Conservation (phyloP, 2,113 vertebrate species). For the Tursiops truncatus region DNA sequence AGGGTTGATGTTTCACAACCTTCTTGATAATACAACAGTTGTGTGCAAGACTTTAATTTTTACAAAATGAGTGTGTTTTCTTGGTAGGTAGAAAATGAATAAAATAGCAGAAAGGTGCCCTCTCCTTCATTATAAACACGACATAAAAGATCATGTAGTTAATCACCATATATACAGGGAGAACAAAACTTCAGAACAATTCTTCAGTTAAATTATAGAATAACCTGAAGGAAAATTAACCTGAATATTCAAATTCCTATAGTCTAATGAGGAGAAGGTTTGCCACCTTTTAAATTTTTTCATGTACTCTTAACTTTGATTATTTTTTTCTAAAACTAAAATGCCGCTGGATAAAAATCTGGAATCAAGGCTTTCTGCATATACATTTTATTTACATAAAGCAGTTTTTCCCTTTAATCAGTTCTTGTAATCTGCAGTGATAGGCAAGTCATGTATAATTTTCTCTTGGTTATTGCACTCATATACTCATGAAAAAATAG, state of each 20-base stretch:
- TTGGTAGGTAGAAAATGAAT: not conserved
- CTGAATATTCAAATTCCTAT: not conserved
- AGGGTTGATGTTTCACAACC: not conserved
- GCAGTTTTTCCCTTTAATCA: not conserved
- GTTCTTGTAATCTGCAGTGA: not conserved
- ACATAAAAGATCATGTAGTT: not conserved
- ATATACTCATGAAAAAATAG: constrained; percentile 38
- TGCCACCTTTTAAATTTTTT: constrained; percentile 4
- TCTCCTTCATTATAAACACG: not conserved
- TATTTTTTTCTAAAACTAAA: constrained; percentile 39
- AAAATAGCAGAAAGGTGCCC: not conserved
- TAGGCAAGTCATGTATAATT: constrained; percentile 22
- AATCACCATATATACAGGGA: not conserved
- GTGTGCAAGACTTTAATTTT: not conserved
- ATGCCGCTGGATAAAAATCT: constrained; percentile 19
- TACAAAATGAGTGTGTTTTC: not conserved
- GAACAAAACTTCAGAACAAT: not conserved
- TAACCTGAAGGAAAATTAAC: constrained; percentile 1
- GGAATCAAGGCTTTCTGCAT: not conserved
- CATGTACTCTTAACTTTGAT: not conserved
- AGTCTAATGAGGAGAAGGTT: not conserved
- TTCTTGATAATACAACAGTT: not conserved
- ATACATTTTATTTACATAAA: constrained; percentile 26
- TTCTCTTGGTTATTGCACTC: constrained; percentile 20
- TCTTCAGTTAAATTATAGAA: not conserved